phyloP scores from a whole-genome alignment of 2,888 invertebrate species.

The Drosophila conformis region DNA sequence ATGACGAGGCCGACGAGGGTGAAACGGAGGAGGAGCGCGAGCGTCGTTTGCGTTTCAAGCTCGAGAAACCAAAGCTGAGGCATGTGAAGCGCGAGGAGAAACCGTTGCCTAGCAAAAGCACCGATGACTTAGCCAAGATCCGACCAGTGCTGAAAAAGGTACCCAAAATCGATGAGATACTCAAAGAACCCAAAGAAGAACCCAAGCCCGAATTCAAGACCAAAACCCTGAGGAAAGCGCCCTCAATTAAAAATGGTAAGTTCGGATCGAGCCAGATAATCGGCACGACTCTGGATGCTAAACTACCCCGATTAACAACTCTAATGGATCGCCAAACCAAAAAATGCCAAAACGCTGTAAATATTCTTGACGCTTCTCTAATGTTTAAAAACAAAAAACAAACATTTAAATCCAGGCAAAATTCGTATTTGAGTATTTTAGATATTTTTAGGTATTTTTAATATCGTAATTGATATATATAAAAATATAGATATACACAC shows the following conservation, averaged over 20 bases:
- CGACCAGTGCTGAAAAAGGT: slow-evolving; percentile 84
- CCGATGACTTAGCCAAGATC: slow-evolving; percentile 82
- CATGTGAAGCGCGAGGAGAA: slow-evolving; percentile 84
- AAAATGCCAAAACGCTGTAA: slow-evolving; percentile 61
- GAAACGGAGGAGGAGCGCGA: slow-evolving; percentile 84
- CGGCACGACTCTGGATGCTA: slow-evolving; percentile 53
- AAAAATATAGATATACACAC: slow-evolving; percentile 9
- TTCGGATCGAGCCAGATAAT: slow-evolving; percentile 39
- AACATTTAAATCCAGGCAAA: slow-evolving; percentile 22
- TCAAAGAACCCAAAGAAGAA: slow-evolving; percentile 82
- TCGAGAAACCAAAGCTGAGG: slow-evolving; percentile 83
- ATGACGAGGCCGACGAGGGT: slow-evolving; percentile 80
- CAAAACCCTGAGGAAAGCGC: slow-evolving; percentile 83
- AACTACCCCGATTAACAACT: slow-evolving; percentile 64
- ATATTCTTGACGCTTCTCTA: slow-evolving; percentile 63
- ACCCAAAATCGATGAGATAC: slow-evolving; percentile 83
- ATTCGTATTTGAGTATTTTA: slow-evolving; percentile 4
- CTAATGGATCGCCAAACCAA: slow-evolving; percentile 56
- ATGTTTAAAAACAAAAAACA: slow-evolving; percentile 28
- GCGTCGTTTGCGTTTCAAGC: slow-evolving; percentile 81
- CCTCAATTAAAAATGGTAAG: slow-evolving; percentile 83
- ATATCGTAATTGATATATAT: slow-evolving; percentile 1
- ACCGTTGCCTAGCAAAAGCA: slow-evolving; percentile 82
- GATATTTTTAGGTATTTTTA: slow-evolving; percentile 13
- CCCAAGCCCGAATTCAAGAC: slow-evolving; percentile 84